phyloP scores from a whole-genome alignment of 2,797 vertebrate species.

The Notolabrus celidotus region DNA sequence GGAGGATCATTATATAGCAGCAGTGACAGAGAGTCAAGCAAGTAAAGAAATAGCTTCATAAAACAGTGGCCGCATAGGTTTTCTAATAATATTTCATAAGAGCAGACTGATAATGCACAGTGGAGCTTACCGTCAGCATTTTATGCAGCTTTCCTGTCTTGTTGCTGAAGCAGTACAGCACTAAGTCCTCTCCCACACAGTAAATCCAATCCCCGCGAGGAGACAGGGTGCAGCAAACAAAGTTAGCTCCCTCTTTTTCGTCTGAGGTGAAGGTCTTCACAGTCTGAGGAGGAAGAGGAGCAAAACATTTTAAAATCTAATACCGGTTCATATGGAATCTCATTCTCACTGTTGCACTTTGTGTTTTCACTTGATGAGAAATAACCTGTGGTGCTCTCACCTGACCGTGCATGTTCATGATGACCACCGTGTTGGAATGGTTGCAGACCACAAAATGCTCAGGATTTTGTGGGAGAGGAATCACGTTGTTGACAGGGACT shows the following conservation, averaged over 20 bases:
- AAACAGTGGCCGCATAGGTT: neutral
- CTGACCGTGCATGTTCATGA: conserved; percentile 97
- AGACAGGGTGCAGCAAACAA: conserved; percentile 95
- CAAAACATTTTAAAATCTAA: too few species aligned
- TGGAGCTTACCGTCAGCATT: conserved; percentile 93
- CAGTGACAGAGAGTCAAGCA: conserved; percentile 20
- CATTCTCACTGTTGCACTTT: too few species aligned
- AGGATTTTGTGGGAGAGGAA: conserved; percentile 94
- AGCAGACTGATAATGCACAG: conserved; percentile 1
- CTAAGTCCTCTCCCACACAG: conserved; percentile 97
- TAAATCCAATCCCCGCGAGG: conserved; percentile 98
- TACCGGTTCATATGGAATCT: too few species aligned
- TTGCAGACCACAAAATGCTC: conserved; percentile 97
- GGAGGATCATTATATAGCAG: neutral
- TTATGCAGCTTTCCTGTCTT: conserved; percentile 95
- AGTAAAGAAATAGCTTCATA: conserved; percentile 1
- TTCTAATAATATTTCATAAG: neutral
- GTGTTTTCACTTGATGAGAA: neutral
- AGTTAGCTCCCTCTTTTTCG: conserved; percentile 92
- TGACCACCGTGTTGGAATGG: conserved; percentile 93
- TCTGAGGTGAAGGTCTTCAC: conserved; percentile 96
- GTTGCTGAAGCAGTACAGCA: conserved; percentile 97
- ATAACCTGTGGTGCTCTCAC: conserved; percentile 76
- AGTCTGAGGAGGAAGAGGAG: conserved; percentile 76
- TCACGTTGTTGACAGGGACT: conserved; percentile 95